Conservation (phyloP, 2,113 vertebrate species). For the Centropus unirufus region DNA sequence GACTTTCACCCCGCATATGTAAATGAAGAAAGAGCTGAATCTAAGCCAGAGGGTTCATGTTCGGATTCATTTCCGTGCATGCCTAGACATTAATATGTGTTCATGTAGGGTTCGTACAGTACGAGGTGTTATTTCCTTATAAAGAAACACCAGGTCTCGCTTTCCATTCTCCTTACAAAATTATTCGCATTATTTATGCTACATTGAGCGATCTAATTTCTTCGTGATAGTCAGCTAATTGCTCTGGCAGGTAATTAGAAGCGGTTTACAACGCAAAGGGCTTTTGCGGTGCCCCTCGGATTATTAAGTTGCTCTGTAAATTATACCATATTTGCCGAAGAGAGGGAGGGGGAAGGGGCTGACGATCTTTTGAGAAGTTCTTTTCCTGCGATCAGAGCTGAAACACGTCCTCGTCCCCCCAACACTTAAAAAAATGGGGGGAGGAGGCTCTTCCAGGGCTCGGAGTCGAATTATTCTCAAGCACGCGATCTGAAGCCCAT, state of each 20-base stretch:
- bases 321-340: slow-evolving; percentile 84
- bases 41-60: slow-evolving; percentile 77
- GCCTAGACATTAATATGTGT: slow-evolving; percentile 83
- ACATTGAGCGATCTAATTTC: slow-evolving; percentile 93
- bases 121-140: slow-evolving; percentile 87
- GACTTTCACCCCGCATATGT: slow-evolving; percentile 80
- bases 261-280: slow-evolving; percentile 83
- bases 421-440: slow-evolving; percentile 58
- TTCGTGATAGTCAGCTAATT: slow-evolving; percentile 94
- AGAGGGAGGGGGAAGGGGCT: slow-evolving; percentile 47
- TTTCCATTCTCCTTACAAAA: slow-evolving; percentile 87
- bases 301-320: slow-evolving; percentile 90
- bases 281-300: slow-evolving; percentile 82
- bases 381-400: slow-evolving; percentile 73
- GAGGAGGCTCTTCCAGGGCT: slow-evolving; percentile 74
- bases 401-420: slow-evolving; percentile 31
- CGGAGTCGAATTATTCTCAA: slow-evolving; percentile 86
- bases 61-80: slow-evolving; percentile 80
- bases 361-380: slow-evolving; percentile 77
- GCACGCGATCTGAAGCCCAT: slow-evolving; percentile 93
- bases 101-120: slow-evolving; percentile 77
- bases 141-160: slow-evolving; percentile 87
- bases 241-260: slow-evolving; percentile 93
- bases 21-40: slow-evolving; percentile 79
- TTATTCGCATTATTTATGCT: slow-evolving; percentile 91